Evolutionary conservation across 1,140 invertebrate genomes (phyloP).

Genomic region (Eriosoma lanigerum): DNA sequence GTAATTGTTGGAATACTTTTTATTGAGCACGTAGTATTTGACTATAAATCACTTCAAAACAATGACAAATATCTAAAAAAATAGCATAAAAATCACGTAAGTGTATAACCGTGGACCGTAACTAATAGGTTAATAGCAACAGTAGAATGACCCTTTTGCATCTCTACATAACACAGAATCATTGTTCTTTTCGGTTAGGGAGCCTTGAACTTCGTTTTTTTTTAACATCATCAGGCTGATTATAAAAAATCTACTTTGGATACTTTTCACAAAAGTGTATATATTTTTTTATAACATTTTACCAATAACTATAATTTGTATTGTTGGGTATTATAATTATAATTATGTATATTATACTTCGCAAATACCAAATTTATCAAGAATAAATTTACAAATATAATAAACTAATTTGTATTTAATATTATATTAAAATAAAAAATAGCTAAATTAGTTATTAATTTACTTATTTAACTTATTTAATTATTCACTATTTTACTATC

Average conservation of each 20-base stretch:
- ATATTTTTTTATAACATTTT: too few species aligned
- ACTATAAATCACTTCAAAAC: constrained; percentile 37
- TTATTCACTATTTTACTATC: too few species aligned
- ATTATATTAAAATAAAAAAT: too few species aligned
- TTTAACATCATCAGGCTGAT: neutral
- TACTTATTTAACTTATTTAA: too few species aligned
- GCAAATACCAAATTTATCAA: too few species aligned
- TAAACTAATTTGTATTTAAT: too few species aligned
- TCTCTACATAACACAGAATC: constrained; percentile 24
- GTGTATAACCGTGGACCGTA: constrained; percentile 33
- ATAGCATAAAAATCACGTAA: constrained; percentile 31
- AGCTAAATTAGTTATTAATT: too few species aligned
- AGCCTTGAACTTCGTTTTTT: constrained; percentile 40
- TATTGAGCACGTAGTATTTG: constrained; percentile 35
- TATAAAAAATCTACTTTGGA: neutral
- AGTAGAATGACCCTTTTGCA: constrained; percentile 44
- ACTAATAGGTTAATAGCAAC: constrained; percentile 48
- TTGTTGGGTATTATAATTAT: too few species aligned
- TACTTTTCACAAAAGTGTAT: neutral
- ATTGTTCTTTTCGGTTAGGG: neutral
- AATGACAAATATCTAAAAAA: constrained; percentile 40
- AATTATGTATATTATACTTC: too few species aligned
- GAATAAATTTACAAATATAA: too few species aligned
- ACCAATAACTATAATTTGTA: too few species aligned
- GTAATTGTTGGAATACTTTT: constrained; percentile 43